Conservation (phyloP, 2,113 vertebrate species). For the Periophthalmodon schlosseri region DNA sequence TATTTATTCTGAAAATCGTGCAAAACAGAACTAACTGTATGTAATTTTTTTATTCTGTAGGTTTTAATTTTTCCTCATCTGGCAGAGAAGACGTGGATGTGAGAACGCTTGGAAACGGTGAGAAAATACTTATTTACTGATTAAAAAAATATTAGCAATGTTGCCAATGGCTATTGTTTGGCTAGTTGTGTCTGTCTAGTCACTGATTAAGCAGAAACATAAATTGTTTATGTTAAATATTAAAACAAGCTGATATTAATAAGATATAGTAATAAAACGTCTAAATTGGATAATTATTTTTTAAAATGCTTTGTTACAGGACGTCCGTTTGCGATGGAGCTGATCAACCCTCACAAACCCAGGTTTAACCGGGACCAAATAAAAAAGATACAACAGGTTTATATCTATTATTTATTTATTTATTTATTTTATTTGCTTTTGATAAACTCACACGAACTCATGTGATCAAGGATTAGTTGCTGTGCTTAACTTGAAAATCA, state of each 20-base stretch:
- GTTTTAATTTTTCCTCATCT: conserved; percentile 97
- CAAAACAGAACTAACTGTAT: too few species aligned
- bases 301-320: conserved; percentile 67
- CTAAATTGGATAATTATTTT: too few species aligned
- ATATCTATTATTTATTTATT: not conserved
- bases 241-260: not conserved
- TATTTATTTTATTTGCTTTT: too few species aligned
- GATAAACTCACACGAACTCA: too few species aligned
- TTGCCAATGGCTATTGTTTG: not conserved
- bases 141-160: too few species aligned
- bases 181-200: too few species aligned
- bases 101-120: conserved; percentile 95
- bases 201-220: not conserved
- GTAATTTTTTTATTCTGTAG: conserved; percentile 58
- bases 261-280: not conserved
- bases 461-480: too few species aligned
- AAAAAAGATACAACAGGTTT: conserved; percentile 90
- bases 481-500: too few species aligned
- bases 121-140: conserved; percentile 31
- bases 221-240: not conserved
- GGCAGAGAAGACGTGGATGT: conserved; percentile 98
- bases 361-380: conserved; percentile 80
- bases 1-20: too few species aligned
- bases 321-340: conserved; percentile 95
- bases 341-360: conserved; percentile 89